Evolutionary conservation across 2,797 vertebrate genomes (phyloP), one percentile per base, ranked within the genome.

Genomic region (Kryptopterus vitreolus): DNA sequence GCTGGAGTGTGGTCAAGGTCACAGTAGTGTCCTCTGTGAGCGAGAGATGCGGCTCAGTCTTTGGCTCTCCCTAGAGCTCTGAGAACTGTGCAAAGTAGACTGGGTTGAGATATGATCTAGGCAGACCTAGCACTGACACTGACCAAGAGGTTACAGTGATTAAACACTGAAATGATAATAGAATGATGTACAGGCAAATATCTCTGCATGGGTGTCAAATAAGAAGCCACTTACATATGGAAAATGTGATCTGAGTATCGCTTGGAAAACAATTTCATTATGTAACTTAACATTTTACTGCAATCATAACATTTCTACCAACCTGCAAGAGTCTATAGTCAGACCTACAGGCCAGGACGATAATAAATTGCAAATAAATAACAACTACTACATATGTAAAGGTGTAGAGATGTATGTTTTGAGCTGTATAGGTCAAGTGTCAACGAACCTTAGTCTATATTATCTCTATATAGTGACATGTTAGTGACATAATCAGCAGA

Each of bases 1-100:
- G 57, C 31, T 50, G 70, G 46, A 83, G 26, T 24, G 58, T 66
- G 38, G 24, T 82, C 80, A 87, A 87, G 84, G 80, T 84, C 80
- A 85, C 58, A 58, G 59, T 13, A 58, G 43, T 74, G 68, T 75
- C 84, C 78, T 84, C 55, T 77, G 76, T 77, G 72, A 78, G 52
- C 22, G 31, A 73, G 29, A 74, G 29, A 80, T 70, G 15, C 18
- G n/a, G 46, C 57, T 48, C 22, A 70, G 53, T 68, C 1, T 20
- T 53, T 65, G 66, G 62, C 57, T 68, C 33, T 78, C 71, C 71
- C 84, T 75, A 53, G 53, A 53, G 69, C 59, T 73, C 57, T 3
- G 33, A 55, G 33, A 66, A 26, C 53, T 69, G 26, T 53, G 24
- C 61, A 76, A 57, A 31, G 11, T n/a, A 46, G 38, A 76, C 22